Evolutionary conservation across 2,113 vertebrate genomes (phyloP).

Genomic region (Nematolebias whitei): DNA sequence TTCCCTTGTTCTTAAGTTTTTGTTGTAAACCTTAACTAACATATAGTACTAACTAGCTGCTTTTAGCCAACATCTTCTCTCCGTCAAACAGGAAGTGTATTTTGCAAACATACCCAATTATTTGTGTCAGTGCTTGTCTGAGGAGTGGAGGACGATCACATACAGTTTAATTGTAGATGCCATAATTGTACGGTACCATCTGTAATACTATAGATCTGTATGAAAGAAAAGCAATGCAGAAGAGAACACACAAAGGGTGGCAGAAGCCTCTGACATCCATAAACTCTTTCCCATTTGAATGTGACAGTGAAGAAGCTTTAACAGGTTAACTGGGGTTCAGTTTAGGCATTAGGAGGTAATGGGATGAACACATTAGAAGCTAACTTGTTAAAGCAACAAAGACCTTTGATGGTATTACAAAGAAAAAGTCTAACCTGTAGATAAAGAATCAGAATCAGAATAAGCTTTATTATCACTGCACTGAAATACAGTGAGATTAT

Average conservation of each 20-base stretch:
- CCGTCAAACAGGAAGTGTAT: not conserved
- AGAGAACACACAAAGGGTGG: constrained; percentile 16
- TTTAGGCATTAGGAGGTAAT: not conserved
- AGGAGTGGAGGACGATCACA: constrained; percentile 3
- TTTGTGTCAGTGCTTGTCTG: constrained; percentile 36
- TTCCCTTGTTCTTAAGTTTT: constrained; percentile 45
- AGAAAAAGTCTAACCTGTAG: not conserved
- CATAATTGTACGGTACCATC: constrained; percentile 61
- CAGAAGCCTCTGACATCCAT: not conserved
- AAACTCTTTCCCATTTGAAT: not conserved
- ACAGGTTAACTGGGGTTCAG: not conserved
- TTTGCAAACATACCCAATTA: not conserved
- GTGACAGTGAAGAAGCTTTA: not conserved
- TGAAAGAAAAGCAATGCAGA: constrained; percentile 14
- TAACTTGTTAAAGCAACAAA: not conserved
- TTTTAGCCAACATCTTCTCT: not conserved
- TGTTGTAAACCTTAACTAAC: constrained; percentile 13
- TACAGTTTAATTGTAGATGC: no score
- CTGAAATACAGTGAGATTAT: no score
- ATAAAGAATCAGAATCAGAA: no score
- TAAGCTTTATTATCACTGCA: no score
- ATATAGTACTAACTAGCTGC: constrained; percentile 53
- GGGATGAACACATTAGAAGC: not conserved
- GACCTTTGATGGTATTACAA: not conserved
- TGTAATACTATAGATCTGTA: constrained; percentile 41